Base-by-base conservation (phyloP, 2,797 vertebrate genomes). In the Botia almorhae region DNA sequence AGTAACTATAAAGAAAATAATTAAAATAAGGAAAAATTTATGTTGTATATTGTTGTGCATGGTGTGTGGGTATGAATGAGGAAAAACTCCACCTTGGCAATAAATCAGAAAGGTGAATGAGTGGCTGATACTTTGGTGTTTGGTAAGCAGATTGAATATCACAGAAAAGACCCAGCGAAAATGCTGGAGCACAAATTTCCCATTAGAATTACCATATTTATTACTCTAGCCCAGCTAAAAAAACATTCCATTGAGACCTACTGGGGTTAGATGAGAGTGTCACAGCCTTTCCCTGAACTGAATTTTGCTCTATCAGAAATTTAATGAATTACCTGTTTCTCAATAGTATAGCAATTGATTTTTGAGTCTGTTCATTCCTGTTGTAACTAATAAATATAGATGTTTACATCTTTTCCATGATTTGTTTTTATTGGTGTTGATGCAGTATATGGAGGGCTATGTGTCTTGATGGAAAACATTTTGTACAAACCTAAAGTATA, bases 191-290 rank as follows among this genome's bases (percentile, higher is more conserved):
- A 73, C 78, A 74, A 73, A 76, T 33, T 75, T 81, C 75, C 70
- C 74, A 73, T 39, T 63, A 74, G 68, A 81, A 86, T 87, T 84
- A 81, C 67, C 76, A 87, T 85, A 84, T 87, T 82, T 85, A 85
- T 85, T 80, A 84, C 82, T 74, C 29, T 61, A 58, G 48, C 74
- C 69, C 78, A 53, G 84, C 84, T 63, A 83, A 83, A 80, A 76
- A 84, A 85, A 87, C 79, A 87, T 83, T 85, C 76, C 75, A 85
- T 84, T 83, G 67, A 80, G 76, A 83, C 69, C 80, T 48, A 61
- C 76, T 68, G 48, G 55, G 81, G 76, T 74, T 73, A 76, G 76
- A 85, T 82, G 82, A 85, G 82, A 85, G 74, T 74, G 81, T 74
- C 80, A 80, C 58, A 55, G 51, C 71, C 70, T 83, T 81, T 78